These are phyloP conservation scores for Aporophyla lueneburgensis DNA, from an alignment of 2,888 invertebrate species.

Conservation along the genomic window DNA sequence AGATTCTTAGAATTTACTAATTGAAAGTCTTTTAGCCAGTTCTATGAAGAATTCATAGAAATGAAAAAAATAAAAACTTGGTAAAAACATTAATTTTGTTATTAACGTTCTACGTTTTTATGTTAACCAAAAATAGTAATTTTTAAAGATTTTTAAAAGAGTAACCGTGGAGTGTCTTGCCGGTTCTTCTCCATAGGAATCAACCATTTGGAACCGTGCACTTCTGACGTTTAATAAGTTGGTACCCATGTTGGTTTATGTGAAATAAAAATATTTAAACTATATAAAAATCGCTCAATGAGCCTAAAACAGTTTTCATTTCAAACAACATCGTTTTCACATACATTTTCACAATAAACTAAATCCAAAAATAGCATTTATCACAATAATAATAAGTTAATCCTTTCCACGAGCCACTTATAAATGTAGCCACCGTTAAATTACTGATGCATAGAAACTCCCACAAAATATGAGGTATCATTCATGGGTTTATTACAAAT, in stretches of 20 bases:
- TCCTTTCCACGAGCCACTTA: constrained; percentile 2
- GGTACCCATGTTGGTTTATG: too few relatives aligned
- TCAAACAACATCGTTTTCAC: not conserved
- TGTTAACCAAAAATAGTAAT: too few relatives aligned
- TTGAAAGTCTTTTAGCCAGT: not conserved
- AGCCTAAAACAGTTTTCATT: not conserved
- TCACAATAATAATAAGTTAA: constrained; percentile 9
- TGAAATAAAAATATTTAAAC: too few relatives aligned
- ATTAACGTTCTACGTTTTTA: not conserved
- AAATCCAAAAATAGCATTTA: not conserved
- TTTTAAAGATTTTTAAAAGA: too few relatives aligned
- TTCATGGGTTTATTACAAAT: constrained; percentile 50
- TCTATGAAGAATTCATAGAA: not conserved
- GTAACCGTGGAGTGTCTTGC: too few relatives aligned
- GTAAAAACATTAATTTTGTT: not conserved
- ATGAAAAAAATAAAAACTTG: not conserved
- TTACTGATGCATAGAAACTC: constrained; percentile 63
- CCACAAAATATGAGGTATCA: constrained; percentile 58
- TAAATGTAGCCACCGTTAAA: constrained; percentile 27
- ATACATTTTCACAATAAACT: not conserved
- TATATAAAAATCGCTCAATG: not conserved
- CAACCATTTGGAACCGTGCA: too few relatives aligned
- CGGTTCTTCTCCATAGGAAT: too few relatives aligned
- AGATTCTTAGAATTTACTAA: constrained; percentile 22
- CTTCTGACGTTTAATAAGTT: too few relatives aligned